Conservation (phyloP, 1,140 invertebrate species). For the Polyergus mexicanus region DNA sequence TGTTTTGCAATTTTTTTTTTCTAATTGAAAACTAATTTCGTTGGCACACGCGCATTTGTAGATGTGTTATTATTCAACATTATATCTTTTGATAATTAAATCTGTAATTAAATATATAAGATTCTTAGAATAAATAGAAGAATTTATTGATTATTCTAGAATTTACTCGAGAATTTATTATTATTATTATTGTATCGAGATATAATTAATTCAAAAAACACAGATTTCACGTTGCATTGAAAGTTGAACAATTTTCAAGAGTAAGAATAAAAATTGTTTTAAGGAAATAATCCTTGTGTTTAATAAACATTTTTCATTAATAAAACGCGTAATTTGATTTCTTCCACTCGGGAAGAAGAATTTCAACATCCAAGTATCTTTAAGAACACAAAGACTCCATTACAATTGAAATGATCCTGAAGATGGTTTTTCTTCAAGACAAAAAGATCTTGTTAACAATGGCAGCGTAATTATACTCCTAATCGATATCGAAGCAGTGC, state of each 20-base stretch:
- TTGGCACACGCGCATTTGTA: background rate
- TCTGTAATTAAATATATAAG: background rate
- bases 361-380: background rate
- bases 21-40: background rate
- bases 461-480: conserved; percentile 9
- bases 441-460: conserved; percentile 20
- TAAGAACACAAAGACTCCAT: conserved; percentile 7
- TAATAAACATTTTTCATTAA: conserved; percentile 1
- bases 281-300: background rate
- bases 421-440: background rate
- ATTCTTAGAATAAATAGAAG: background rate
- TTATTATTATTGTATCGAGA: too few species aligned
- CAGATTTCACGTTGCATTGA: background rate
- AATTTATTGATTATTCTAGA: background rate
- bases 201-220: background rate
- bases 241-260: background rate
- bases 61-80: background rate
- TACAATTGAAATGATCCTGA: conserved; percentile 10
- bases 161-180: too few species aligned
- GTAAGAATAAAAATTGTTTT: background rate
- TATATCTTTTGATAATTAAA: background rate
- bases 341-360: background rate
- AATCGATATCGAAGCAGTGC: conserved; percentile 37
- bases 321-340: conserved; percentile 3
- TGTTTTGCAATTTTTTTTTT: background rate